Conservation (phyloP, 2,888 invertebrate genomes). For the Cheilosia scutellata region DNA sequence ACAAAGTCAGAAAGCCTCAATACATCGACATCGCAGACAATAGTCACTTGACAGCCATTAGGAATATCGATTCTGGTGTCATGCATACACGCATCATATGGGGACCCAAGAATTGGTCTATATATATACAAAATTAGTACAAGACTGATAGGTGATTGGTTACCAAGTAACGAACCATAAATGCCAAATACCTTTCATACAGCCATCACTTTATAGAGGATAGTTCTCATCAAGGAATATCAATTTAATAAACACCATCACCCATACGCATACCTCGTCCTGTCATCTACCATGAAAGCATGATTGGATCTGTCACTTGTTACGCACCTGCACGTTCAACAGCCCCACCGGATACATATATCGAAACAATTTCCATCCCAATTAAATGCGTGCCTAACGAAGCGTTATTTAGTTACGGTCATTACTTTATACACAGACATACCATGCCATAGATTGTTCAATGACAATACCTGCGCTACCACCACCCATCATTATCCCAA, state of each 20-base stretch:
- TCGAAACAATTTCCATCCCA: conserved; percentile 67
- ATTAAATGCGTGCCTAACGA: conserved; percentile 73
- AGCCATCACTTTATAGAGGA: neutral
- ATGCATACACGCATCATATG: too few species aligned
- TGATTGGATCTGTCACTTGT: conserved; percentile 74
- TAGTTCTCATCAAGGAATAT: conserved; percentile 33
- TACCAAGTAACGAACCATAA: conserved; percentile 18
- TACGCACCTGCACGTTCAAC: conserved; percentile 61
- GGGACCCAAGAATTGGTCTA: too few species aligned
- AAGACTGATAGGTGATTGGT: neutral
- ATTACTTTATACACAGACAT: conserved; percentile 60
- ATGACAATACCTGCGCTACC: neutral
- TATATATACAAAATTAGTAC: too few species aligned
- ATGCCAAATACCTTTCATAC: conserved; percentile 12
- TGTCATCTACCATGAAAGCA: conserved; percentile 24
- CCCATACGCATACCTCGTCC: neutral
- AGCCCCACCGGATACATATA: conserved; percentile 44
- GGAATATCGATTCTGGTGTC: too few species aligned
- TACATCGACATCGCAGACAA: too few species aligned
- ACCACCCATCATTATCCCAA: conserved; percentile 38
- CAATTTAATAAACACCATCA: conserved; percentile 43
- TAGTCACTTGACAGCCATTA: too few species aligned
- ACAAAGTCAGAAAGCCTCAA: too few species aligned
- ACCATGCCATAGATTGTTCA: neutral
- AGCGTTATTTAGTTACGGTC: conserved; percentile 72